These are phyloP conservation scores for Austrofundulus limnaeus DNA, from an alignment of 2,113 vertebrate genomes.

Conservation along the genomic window DNA sequence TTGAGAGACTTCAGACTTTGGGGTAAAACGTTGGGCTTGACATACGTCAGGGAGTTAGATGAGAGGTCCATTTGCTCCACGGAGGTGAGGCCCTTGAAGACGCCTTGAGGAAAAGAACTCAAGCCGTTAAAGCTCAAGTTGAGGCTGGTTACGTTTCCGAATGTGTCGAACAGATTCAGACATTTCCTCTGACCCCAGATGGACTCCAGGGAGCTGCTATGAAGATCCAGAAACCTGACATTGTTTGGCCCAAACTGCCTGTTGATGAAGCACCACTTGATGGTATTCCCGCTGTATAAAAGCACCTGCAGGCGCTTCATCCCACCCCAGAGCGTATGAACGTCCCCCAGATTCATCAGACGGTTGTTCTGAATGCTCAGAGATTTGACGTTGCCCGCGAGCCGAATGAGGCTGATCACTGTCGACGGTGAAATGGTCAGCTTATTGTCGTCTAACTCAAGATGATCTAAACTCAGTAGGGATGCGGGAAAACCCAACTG, in stretches of 20 bases:
- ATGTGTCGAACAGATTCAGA: conserved; percentile 81
- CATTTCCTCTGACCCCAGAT: conserved; percentile 81
- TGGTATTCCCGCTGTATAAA: conserved; percentile 74
- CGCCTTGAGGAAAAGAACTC: conserved; percentile 75
- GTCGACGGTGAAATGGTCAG: conserved; percentile 11
- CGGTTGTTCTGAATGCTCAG: conserved; percentile 81
- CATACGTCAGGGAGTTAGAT: conserved; percentile 79
- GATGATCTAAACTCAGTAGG: conserved; percentile 59
- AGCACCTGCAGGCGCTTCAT: conserved; percentile 69
- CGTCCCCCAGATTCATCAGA: conserved; percentile 68
- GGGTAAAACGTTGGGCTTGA: conserved; percentile 78
- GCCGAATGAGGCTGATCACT: conserved; percentile 9
- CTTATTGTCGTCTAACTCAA: conserved; percentile 81
- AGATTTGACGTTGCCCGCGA: conserved; percentile 34
- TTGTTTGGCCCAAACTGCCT: conserved; percentile 30
- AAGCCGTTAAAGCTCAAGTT: conserved; percentile 81
- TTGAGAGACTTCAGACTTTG: conserved; percentile 75
- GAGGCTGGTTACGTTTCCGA: conserved; percentile 73
- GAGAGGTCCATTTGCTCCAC: conserved; percentile 79
- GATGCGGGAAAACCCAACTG: conserved; percentile 58
- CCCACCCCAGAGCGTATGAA: conserved; percentile 70
- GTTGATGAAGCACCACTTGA: conserved; percentile 70
- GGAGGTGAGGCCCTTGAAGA: conserved; percentile 81
- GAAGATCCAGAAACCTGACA: conserved; percentile 80
- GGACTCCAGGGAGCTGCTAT: conserved; percentile 81